Conservation (phyloP, 2,797 vertebrate species). For the Sternotherus odoratus region DNA sequence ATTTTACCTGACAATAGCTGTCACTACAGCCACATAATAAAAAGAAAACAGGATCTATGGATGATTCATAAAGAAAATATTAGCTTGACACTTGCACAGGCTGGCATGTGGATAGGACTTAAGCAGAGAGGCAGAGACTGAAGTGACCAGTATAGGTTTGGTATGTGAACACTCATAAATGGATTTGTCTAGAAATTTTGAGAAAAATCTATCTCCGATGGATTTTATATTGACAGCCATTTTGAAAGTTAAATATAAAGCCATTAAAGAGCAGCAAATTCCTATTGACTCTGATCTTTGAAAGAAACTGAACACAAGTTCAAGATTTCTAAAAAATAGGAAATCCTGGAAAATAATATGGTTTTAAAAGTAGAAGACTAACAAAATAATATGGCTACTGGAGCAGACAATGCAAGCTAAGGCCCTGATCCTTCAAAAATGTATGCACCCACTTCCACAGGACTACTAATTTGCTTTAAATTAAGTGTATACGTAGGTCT, state of each 20-base stretch:
- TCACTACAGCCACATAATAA: neutral
- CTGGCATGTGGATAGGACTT: neutral
- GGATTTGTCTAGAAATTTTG: conserved; percentile 20
- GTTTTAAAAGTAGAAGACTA: neutral
- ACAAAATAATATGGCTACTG: neutral
- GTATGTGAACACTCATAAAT: neutral
- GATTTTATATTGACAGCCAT: neutral
- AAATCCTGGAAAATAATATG: neutral
- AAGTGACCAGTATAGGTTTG: neutral
- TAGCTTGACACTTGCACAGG: neutral
- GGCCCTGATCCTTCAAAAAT: conserved; percentile 5
- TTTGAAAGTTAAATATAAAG: neutral
- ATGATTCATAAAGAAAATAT: conserved; percentile 26
- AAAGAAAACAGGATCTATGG: conserved; percentile 8
- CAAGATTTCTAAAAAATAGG: neutral
- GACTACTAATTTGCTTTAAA: conserved; percentile 19
- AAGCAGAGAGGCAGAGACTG: conserved; percentile 17
- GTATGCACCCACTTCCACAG: conserved; percentile 23
- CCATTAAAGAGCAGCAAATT: neutral
- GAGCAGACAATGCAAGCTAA: neutral
- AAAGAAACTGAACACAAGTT: neutral
- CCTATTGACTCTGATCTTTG: neutral
- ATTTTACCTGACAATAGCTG: neutral
- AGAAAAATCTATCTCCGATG: neutral
- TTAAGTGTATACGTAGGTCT: neutral